Conservation (phyloP, 2,113 vertebrate species). For the Azemiops feae region DNA sequence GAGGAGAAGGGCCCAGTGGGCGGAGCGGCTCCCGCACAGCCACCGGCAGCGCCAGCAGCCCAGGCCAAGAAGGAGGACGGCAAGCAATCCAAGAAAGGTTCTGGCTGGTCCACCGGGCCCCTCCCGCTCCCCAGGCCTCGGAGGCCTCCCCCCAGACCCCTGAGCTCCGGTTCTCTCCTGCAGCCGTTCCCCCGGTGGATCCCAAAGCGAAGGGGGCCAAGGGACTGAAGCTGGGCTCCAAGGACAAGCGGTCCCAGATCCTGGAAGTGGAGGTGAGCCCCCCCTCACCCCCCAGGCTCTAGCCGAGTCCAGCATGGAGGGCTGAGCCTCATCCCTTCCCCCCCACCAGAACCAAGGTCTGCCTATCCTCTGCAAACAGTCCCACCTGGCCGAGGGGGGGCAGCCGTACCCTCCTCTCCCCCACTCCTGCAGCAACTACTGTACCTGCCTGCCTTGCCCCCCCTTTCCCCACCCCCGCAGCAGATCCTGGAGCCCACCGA, state of each 20-base stretch:
- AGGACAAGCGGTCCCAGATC: slow-evolving; percentile 45
- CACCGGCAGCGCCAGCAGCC: neutral
- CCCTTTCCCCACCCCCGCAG: neutral
- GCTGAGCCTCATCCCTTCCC: no score
- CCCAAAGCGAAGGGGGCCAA: slow-evolving; percentile 45
- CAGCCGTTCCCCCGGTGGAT: slow-evolving; percentile 33
- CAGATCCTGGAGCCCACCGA: slow-evolving; percentile 60
- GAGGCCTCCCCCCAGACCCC: accelerated
- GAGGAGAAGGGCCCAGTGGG: neutral
- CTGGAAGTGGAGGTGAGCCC: slow-evolving; percentile 55
- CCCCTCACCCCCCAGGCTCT: accelerated
- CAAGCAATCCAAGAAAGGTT: slow-evolving; percentile 41
- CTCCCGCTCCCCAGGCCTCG: neutral
- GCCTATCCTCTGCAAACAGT: no score
- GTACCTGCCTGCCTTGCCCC: neutral
- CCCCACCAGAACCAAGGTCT: no score
- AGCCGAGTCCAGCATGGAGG: neutral
- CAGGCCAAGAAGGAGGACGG: slow-evolving; percentile 61
- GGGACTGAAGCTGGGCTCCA: slow-evolving; percentile 22
- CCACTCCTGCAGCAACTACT: neutral
- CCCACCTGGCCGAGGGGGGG: neutral
- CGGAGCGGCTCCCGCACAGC: neutral
- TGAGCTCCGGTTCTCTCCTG: accelerated
- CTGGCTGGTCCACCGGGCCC: neutral
- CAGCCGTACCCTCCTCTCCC: accelerated